Evolutionary conservation across 2,888 invertebrate genomes (phyloP), one percentile per base, ranked within the genome.

Genomic region (Allygus modestus): DNA sequence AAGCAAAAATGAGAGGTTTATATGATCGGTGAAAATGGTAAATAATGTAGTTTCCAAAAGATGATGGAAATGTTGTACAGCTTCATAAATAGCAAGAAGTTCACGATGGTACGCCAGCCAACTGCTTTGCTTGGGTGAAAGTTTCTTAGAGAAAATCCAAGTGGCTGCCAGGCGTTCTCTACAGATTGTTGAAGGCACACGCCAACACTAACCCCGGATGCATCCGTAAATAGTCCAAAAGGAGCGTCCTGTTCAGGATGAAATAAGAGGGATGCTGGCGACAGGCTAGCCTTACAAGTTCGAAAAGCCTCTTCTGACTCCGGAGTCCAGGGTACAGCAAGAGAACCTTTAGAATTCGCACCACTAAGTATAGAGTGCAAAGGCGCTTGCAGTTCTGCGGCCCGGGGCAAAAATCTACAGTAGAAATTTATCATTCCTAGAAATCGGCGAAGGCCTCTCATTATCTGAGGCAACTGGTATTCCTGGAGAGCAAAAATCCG

Each of bases 121-220:
- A 7, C 89, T 90, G 17, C 41, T 71, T 85, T 91, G 89, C 0
- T 89, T 84, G 7, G 88, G 83, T 26, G 84, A 88, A 4, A 88
- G 84, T 41, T 86, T 86, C 71, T 69, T 81, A 0, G n/a, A n/a
- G 87, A 81, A 87, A 87, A 88, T 88, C 5, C 79, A 86, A 1
- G 88, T 84, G 88, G 87, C 69, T 85, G 71, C 87, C 84, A 85
- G 1, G 51, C n/a, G 15, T 84, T 79, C 11, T 84, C 81, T 20
- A 84, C 83, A n/a, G 15, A 41, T 51, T 85, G 86, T 26, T 84
- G 85, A 15, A 85, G 65, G 12, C 73, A 82, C 15, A 81, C 84
- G 2, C 84, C 86, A 9, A 46, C 65, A 15, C 58, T 46, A n/a
- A 28, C 9, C 15, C 28, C 69, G 1, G 84, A 85, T 20, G 86